These are phyloP conservation scores for Nowickia ferox DNA, from an alignment of 2,888 invertebrate species.

Conservation along the genomic window DNA sequence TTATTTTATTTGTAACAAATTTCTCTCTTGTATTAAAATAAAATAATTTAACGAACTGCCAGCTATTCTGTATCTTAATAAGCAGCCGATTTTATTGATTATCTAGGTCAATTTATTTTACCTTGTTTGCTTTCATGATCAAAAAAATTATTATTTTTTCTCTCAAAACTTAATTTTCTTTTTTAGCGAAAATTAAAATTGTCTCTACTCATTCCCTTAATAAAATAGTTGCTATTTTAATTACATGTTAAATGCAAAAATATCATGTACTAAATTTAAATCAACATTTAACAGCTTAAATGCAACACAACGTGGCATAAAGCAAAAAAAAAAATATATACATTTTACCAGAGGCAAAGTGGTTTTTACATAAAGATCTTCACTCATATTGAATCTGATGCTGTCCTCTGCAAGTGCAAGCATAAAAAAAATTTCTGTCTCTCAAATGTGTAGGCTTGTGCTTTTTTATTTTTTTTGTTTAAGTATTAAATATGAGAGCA, in stretches of 20 bases:
- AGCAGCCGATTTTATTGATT: no score
- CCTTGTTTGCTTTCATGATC: no score
- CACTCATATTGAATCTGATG: neutral
- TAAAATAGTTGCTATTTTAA: slow-evolving; percentile 80
- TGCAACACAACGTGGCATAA: slow-evolving; percentile 58
- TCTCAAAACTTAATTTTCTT: neutral
- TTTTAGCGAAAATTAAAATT: neutral
- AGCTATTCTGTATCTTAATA: neutral
- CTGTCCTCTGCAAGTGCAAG: neutral
- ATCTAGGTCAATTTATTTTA: no score
- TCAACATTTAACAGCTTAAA: slow-evolving; percentile 74
- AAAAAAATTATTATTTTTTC: neutral
- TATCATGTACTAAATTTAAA: slow-evolving; percentile 75
- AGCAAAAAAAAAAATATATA: slow-evolving; percentile 4
- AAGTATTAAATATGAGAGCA: slow-evolving; percentile 48
- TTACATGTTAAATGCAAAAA: slow-evolving; percentile 77
- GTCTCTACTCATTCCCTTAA: slow-evolving; percentile 5
- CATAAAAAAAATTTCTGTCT: neutral
- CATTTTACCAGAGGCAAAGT: slow-evolving; percentile 49
- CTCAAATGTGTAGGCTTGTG: neutral
- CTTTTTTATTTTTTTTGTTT: neutral
- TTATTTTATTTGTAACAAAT: neutral
- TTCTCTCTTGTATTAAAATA: neutral
- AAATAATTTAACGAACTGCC: neutral
- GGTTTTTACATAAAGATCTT: slow-evolving; percentile 9